These are phyloP conservation scores for Cassiopea xamachana DNA, from an alignment of 30 jellyfish, hydroid and myxozoan genomes.

Conservation along the genomic window DNA sequence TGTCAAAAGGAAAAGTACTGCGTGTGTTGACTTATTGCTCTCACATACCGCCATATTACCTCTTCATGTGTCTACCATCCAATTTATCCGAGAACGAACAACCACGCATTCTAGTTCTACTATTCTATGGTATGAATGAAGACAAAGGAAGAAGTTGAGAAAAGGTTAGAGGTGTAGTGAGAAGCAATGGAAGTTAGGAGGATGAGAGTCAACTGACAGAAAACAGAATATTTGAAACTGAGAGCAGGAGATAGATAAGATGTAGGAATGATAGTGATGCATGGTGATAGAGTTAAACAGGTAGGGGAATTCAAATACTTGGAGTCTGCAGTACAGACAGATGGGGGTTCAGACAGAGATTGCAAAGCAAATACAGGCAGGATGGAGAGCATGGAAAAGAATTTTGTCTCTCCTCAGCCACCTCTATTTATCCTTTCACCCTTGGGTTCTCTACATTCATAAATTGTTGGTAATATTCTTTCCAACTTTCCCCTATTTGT, in stretches of 20 bases:
- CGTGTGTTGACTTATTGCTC: too few relatives aligned
- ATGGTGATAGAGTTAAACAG: not conserved
- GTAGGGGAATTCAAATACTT: not conserved
- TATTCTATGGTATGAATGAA: not conserved
- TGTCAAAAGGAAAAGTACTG: too few relatives aligned
- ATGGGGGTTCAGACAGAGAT: not conserved
- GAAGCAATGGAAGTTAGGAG: conserved; percentile 17
- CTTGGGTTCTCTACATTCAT: conserved; percentile 54
- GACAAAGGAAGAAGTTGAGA: not conserved
- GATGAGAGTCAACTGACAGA: conserved; percentile 16
- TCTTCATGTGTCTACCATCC: too few relatives aligned
- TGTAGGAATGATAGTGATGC: too few relatives aligned
- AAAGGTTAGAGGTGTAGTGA: not conserved
- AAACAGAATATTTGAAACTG: conserved; percentile 19
- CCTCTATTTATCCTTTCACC: not conserved
- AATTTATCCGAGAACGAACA: too few relatives aligned
- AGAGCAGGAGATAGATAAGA: not conserved
- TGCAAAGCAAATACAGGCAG: not conserved
- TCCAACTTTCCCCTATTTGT: conserved; percentile 34
- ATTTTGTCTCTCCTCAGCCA: conserved; percentile 9
- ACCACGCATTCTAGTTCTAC: too few relatives aligned
- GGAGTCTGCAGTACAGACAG: not conserved
- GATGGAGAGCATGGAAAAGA: not conserved
- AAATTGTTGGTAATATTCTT: conserved; percentile 13
- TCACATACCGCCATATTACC: too few relatives aligned